phyloP scores from a whole-genome alignment of 2,113 vertebrate species.

The Pteronura brasiliensis region DNA sequence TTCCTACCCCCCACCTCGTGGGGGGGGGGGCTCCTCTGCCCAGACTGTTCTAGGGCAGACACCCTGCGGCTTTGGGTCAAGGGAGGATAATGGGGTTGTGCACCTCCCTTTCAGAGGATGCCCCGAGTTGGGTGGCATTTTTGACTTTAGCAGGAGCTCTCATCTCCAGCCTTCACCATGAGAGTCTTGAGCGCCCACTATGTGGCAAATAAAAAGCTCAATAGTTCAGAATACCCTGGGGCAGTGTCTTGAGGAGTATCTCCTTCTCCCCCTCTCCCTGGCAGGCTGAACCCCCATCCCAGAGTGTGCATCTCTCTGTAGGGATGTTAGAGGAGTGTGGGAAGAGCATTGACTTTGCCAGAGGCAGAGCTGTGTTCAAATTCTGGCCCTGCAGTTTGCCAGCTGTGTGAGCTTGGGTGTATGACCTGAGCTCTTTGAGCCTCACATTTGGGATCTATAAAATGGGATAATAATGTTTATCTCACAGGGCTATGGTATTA shows the following conservation, averaged over 20 bases:
- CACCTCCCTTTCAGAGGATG: not conserved
- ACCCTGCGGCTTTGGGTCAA: not conserved
- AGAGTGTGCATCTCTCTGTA: not conserved
- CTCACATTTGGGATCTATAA: slow-evolving; percentile 28
- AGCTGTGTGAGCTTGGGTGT: not conserved
- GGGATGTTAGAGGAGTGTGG: not conserved
- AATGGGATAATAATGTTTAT: slow-evolving; percentile 46
- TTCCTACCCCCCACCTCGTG: not conserved
- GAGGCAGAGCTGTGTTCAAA: not conserved
- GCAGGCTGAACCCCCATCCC: not conserved
- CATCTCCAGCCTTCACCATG: not conserved
- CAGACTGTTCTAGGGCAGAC: slow-evolving; percentile 22
- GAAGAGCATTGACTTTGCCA: not conserved
- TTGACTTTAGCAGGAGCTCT: not conserved
- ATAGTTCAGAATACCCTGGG: not conserved
- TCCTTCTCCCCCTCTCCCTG: not conserved
- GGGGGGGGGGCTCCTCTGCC: not conserved
- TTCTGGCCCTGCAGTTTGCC: not conserved
- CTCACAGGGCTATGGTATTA: not conserved
- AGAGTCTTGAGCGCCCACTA: not conserved
- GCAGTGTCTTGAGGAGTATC: not conserved
- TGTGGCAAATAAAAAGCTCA: not conserved
- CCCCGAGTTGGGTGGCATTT: not conserved
- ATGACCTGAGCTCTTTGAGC: not conserved
- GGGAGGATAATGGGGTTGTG: not conserved